phyloP scores from a whole-genome alignment of 2,888 invertebrate genomes.

The Panopea generosa region DNA sequence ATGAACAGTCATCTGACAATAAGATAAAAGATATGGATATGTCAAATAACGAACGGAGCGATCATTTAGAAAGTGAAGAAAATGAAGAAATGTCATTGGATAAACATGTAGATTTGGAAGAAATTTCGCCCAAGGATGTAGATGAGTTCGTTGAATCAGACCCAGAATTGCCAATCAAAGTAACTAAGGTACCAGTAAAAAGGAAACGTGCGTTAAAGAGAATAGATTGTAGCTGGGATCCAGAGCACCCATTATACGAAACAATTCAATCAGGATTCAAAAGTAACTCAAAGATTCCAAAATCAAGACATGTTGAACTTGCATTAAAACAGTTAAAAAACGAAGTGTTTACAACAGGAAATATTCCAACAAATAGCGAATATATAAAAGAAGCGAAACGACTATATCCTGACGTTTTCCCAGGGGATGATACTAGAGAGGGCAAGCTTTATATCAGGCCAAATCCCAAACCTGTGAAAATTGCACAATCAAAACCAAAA shows the following conservation, averaged over 20 bases:
- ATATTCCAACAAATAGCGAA: slow-evolving; percentile 30
- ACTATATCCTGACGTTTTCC: slow-evolving; percentile 36
- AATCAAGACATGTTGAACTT: not conserved
- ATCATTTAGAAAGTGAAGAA: not conserved
- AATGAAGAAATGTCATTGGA: no score
- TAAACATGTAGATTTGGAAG: slow-evolving; percentile 13
- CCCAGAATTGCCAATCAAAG: no score
- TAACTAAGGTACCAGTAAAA: not conserved
- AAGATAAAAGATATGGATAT: not conserved
- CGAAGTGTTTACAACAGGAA: slow-evolving; percentile 7
- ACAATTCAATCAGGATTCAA: slow-evolving; percentile 38
- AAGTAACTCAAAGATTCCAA: slow-evolving; percentile 15
- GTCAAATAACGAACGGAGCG: not conserved
- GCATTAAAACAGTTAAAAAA: slow-evolving; percentile 14
- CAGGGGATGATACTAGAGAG: not conserved
- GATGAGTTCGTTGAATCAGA: no score
- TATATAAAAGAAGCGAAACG: slow-evolving; percentile 41
- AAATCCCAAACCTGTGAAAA: no score
- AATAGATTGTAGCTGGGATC: slow-evolving; percentile 41
- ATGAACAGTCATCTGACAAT: not conserved
- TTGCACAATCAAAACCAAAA: not conserved
- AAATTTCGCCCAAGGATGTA: not conserved
- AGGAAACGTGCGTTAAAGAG: slow-evolving; percentile 18
- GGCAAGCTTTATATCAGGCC: not conserved
- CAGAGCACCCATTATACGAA: slow-evolving; percentile 29